A percentile compares a stretch with the other conserved stretches of the same genome.
These are phyloP conservation scores for Cyaniris semiargus DNA, from an alignment of 2,888 invertebrate species.

Conservation along the genomic window DNA sequence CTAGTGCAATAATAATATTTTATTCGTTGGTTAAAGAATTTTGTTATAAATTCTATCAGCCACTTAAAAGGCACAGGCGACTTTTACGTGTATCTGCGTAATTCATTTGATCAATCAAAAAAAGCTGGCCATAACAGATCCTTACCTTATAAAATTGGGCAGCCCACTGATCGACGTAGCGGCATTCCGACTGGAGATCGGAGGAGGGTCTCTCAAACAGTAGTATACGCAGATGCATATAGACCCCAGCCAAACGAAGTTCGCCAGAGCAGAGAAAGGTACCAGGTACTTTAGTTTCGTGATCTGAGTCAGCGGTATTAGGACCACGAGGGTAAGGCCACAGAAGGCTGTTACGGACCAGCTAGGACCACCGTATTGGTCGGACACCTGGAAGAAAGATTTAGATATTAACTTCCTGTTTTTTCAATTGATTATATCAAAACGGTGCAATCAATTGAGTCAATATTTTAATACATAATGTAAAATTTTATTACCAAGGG, in stretches of 20 bases:
- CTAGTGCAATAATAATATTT: too few species aligned
- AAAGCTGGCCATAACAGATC: too few species aligned
- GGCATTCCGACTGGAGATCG: conserved; percentile 63
- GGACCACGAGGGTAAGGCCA: conserved; percentile 83
- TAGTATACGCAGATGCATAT: conserved; percentile 91
- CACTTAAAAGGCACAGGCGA: too few species aligned
- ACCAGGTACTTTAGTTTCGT: conserved; percentile 91
- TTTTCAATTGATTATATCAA: too few species aligned
- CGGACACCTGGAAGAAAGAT: conserved; percentile 72
- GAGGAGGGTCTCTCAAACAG: conserved; percentile 82
- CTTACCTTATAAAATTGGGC: conserved; percentile 91
- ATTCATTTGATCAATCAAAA: too few species aligned
- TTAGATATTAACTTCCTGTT: too few species aligned
- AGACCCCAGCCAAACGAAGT: conserved; percentile 88
- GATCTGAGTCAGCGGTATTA: conserved; percentile 86
- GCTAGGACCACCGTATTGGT: conserved; percentile 69
- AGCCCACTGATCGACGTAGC: conserved; percentile 80
- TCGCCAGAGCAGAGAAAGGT: conserved; percentile 94
- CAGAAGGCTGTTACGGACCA: conserved; percentile 84
- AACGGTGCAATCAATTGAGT: too few species aligned
- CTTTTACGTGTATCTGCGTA: too few species aligned
- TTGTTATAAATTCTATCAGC: too few species aligned
- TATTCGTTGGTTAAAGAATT: too few species aligned
- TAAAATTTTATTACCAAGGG: too few species aligned
- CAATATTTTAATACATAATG: too few species aligned